Percentiles rank a stretch among this genome's conserved stretches.
Evolutionary conservation across 2,888 invertebrate genomes (phyloP).

Genomic region (Lydus trimaculatus): DNA sequence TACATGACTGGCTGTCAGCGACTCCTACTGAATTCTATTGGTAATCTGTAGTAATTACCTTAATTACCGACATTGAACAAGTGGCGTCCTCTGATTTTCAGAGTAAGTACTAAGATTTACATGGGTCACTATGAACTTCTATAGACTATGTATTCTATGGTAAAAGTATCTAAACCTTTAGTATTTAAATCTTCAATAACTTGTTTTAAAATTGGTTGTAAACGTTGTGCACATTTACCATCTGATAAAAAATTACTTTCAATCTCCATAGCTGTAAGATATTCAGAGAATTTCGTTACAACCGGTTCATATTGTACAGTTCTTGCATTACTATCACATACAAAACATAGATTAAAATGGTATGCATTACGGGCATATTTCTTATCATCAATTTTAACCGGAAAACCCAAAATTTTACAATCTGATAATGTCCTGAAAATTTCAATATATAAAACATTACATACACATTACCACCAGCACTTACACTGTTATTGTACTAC

Average conservation of each 20-base stretch:
- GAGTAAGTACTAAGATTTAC: too few species aligned
- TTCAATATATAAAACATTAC: too few species aligned
- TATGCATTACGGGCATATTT: constrained; percentile 94
- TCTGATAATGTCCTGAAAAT: constrained; percentile 76
- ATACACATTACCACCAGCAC: too few species aligned
- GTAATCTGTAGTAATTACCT: too few species aligned
- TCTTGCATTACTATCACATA: constrained; percentile 87
- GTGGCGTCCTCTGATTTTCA: too few species aligned
- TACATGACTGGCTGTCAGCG: too few species aligned
- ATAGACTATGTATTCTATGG: too few species aligned
- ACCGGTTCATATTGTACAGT: constrained; percentile 94
- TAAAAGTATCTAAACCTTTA: too few species aligned
- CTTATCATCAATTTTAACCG: constrained; percentile 86
- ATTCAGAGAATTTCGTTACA: constrained; percentile 92
- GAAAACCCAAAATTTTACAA: constrained; percentile 91
- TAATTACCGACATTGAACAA: too few species aligned
- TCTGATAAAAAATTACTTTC: constrained; percentile 85
- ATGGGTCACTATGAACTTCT: too few species aligned
- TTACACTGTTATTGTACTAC: constrained; percentile 90
- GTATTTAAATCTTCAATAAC: constrained; percentile 84
- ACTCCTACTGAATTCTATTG: too few species aligned
- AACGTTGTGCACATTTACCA: constrained; percentile 68
- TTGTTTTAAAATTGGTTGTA: constrained; percentile 79
- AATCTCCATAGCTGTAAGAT: constrained; percentile 87
- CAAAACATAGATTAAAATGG: constrained; percentile 94